Conservation (phyloP, 1,140 invertebrate genomes). For the Lepidotrigona ventralis region DNA sequence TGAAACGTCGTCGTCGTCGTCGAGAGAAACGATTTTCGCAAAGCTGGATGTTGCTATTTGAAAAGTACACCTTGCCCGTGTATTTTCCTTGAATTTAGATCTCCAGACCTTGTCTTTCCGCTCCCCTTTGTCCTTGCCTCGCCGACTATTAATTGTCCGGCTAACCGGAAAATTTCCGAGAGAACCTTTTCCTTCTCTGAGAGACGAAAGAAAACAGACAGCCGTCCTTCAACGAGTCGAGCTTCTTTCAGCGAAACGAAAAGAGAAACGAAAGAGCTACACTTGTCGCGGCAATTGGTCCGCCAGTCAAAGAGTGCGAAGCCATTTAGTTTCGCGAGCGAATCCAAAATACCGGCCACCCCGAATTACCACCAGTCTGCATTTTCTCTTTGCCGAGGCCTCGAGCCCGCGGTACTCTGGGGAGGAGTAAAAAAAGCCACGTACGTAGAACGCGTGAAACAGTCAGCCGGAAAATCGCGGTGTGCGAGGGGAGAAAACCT, state of each 20-base stretch:
- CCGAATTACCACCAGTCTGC: slow-evolving; percentile 28
- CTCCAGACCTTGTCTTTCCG: background rate
- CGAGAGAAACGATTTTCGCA: no score
- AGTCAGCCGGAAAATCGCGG: slow-evolving; percentile 8
- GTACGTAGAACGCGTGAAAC: background rate
- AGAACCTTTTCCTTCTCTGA: no score
- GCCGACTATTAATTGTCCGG: background rate
- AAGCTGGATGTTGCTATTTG: background rate
- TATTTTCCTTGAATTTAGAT: background rate
- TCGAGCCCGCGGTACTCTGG: background rate
- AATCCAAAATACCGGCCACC: background rate
- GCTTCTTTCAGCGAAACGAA: background rate
- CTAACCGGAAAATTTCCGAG: background rate
- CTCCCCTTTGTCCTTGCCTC: background rate
- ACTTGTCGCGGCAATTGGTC: slow-evolving; percentile 1
- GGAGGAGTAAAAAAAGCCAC: background rate
- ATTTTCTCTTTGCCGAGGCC: background rate
- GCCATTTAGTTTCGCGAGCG: slow-evolving; percentile 2
- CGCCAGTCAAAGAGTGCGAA: slow-evolving; percentile 14
- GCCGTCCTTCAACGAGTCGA: background rate
- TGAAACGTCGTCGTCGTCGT: no score
- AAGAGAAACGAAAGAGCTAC: background rate
- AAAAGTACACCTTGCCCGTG: background rate
- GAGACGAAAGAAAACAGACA: background rate
- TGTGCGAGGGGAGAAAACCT: background rate